Base-by-base conservation (phyloP, 2,113 vertebrate genomes). In the Tinamus guttatus region DNA sequence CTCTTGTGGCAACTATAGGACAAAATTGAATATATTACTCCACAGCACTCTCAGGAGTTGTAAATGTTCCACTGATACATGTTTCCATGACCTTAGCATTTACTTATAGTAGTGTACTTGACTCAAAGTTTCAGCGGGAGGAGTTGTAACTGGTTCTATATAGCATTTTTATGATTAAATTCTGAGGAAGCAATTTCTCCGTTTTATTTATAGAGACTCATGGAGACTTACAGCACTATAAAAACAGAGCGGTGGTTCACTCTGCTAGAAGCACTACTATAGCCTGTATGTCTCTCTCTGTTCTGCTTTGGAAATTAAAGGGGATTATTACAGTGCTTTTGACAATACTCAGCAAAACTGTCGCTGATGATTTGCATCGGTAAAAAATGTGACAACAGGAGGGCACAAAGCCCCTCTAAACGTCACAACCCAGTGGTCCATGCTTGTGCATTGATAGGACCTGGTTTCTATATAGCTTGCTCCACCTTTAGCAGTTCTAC, bases 371-470 rank as follows among this genome's bases (percentile, higher is more conserved):
- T 51, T 25, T 81, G 25, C 47, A 60, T 45, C 67, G 21, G 60
- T 51, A 73, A 74, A 85, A 25, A 18, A 64, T 64, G 4, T 56
- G 49, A 30, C 43, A 60, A 13, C 25, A 19, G 38, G 13, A 71
- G 56, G 0, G 2, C 83, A 60, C 32, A 54, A 86, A 83, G 51
- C 38, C 58, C 45, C 49, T 20, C 51, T 59, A 36, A 81, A 52
- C 27, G 20, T 18, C 56, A 67, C 77, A 47, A 18, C 16, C 49
- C 28, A 49, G 58, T 28, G 41, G 40, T 62, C 28, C 34, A n/a
- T 27, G 7, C 11, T 81, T 43, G 43, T 67, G 19, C 18, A 62
- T 22, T 73, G 30, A 49, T 0, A 67, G 0, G 0, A 34, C 8
- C n/a, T 16, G 34, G 7, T 73, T 94, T 49, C 73, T 19, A 65